Evolutionary conservation across 2,888 invertebrate species (phyloP).

Genomic region (Acleris literana): DNA sequence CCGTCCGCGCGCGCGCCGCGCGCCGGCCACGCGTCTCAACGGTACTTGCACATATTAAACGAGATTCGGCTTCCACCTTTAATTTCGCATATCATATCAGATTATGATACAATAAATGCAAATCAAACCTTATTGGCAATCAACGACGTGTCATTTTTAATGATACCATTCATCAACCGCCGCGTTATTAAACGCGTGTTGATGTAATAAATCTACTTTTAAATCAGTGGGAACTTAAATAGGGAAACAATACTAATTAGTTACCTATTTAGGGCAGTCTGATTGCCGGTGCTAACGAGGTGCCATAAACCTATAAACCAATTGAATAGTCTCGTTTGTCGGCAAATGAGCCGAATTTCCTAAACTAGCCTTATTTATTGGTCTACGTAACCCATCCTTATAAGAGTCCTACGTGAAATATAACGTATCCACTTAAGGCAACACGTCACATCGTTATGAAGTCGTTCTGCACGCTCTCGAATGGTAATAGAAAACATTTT

Average conservation of each 20-base stretch:
- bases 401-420: slow-evolving; percentile 58
- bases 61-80: slow-evolving; percentile 65
- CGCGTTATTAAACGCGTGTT: slow-evolving; percentile 38
- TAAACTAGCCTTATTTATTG: slow-evolving; percentile 71
- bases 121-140: slow-evolving; percentile 74
- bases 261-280: slow-evolving; percentile 69
- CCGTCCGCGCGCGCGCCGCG: slow-evolving; percentile 48
- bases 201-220: slow-evolving; percentile 39
- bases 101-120: slow-evolving; percentile 45
- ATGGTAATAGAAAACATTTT: slow-evolving; percentile 40
- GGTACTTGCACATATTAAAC: slow-evolving; percentile 62
- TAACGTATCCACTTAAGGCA: slow-evolving; percentile 58
- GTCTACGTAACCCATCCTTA: slow-evolving; percentile 44
- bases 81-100: slow-evolving; percentile 68
- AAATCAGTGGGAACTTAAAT: slow-evolving; percentile 38
- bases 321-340: slow-evolving; percentile 66
- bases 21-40: slow-evolving; percentile 72
- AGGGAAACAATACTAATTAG: slow-evolving; percentile 77
- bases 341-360: slow-evolving; percentile 63
- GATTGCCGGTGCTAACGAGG: slow-evolving; percentile 75
- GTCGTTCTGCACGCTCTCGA: slow-evolving; percentile 45
- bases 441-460: slow-evolving; percentile 61
- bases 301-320: slow-evolving; percentile 74
- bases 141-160: slow-evolving; percentile 65
- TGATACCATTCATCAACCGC: slow-evolving; percentile 55